A percentile compares a stretch with the other conserved stretches of the same genome.
Conservation (phyloP, 2,888 invertebrate genomes). For the Tridacna crocea region DNA sequence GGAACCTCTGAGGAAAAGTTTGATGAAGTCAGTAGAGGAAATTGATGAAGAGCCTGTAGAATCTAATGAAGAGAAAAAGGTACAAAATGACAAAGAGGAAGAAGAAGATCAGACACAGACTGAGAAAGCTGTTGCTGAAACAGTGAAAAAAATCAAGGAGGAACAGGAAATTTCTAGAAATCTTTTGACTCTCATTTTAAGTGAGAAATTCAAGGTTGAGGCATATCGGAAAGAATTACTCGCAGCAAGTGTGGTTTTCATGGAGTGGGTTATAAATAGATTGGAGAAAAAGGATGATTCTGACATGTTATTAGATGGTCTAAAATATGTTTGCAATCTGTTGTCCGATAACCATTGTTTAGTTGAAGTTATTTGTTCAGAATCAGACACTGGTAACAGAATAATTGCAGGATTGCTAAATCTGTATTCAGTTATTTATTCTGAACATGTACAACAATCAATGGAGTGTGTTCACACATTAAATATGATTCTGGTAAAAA, state of each 20-base stretch:
- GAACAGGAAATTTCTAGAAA: neutral
- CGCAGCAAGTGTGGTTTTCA: constrained; percentile 1
- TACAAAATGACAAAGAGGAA: neutral
- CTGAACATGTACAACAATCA: neutral
- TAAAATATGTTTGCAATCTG: neutral
- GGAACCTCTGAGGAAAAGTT: neutral
- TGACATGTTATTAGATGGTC: constrained; percentile 7
- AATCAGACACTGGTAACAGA: neutral
- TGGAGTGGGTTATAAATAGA: constrained; percentile 3
- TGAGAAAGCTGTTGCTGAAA: neutral
- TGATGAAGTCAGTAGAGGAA: neutral
- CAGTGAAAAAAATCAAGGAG: neutral
- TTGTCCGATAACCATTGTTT: neutral
- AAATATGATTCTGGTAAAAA: neutral
- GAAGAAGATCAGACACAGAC: neutral
- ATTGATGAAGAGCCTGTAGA: neutral
- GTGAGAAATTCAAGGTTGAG: neutral
- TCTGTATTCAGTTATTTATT: constrained; percentile 16
- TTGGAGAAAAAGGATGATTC: neutral
- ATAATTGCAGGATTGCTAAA: constrained; percentile 12
- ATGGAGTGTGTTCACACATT: neutral
- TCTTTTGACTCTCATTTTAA: constrained; percentile 1
- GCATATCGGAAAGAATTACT: neutral
- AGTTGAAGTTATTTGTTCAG: neutral
- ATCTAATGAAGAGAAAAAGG: neutral